Conservation (phyloP, 2,888 invertebrate genomes). For the Oligia strigilis region DNA sequence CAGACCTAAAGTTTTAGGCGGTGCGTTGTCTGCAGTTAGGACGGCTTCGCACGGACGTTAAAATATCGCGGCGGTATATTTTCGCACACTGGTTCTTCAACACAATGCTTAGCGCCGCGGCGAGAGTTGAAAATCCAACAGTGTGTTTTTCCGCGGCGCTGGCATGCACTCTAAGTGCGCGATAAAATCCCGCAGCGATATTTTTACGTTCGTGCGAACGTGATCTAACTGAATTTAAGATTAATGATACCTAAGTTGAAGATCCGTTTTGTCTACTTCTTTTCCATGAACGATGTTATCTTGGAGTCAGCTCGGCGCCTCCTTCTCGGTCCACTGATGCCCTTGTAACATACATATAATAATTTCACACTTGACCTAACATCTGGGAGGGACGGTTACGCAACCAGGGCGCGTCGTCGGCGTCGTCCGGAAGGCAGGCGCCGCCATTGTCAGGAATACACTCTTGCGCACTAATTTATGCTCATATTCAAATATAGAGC, state of each 20-base stretch:
- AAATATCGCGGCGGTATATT: too few relatives aligned
- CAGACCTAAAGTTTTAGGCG: background rate
- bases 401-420: slow-evolving; percentile 67
- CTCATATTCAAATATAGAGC: slow-evolving; percentile 51
- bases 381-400: slow-evolving; percentile 62
- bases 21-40: background rate
- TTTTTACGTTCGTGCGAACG: too few relatives aligned
- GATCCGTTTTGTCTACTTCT: background rate
- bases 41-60: too few relatives aligned
- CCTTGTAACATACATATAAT: slow-evolving; percentile 60
- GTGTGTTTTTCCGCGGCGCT: too few relatives aligned
- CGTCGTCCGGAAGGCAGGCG: slow-evolving; percentile 71
- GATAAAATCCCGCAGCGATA: too few relatives aligned
- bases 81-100: too few relatives aligned
- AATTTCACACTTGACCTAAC: slow-evolving; percentile 61
- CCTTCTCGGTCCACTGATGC: slow-evolving; percentile 49
- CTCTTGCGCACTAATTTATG: slow-evolving; percentile 52
- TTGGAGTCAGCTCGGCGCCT: slow-evolving; percentile 35
- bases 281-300: slow-evolving; percentile 18
- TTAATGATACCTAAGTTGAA: background rate
- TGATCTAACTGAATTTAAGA: background rate
- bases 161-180: too few relatives aligned
- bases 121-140: too few relatives aligned
- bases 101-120: too few relatives aligned
- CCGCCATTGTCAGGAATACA: slow-evolving; percentile 63